These are phyloP conservation scores for Xiphophorus birchmanni DNA, from an alignment of 2,797 vertebrate genomes.

Conservation along the genomic window DNA sequence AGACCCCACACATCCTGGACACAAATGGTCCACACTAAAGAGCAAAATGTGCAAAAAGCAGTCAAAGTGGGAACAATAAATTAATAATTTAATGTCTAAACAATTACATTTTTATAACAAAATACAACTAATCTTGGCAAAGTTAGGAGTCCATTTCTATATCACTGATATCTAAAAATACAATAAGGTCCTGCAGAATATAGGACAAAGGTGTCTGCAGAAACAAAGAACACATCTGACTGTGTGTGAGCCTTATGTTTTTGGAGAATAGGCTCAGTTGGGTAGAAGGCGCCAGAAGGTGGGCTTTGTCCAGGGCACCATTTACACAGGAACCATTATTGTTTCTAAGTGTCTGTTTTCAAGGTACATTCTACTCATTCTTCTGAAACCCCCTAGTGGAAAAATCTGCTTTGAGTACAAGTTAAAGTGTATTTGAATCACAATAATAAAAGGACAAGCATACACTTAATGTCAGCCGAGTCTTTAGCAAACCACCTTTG, in stretches of 20 bases:
- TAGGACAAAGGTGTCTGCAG: neutral
- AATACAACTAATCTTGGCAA: neutral
- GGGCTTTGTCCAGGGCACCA: neutral
- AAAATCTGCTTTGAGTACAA: slow-evolving; percentile 10
- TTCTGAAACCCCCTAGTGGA: neutral
- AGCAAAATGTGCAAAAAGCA: no score
- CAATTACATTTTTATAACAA: neutral
- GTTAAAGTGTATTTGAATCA: slow-evolving; percentile 1
- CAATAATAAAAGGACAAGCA: slow-evolving; percentile 1
- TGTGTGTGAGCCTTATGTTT: neutral
- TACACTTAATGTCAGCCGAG: slow-evolving; percentile 10
- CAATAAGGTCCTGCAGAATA: neutral
- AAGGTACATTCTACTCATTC: neutral
- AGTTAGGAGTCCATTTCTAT: neutral
- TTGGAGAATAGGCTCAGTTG: neutral
- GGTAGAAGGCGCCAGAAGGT: neutral
- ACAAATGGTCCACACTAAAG: no score
- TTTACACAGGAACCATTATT: neutral
- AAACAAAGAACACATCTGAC: neutral
- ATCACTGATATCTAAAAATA: neutral
- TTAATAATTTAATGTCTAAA: neutral
- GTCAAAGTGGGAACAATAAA: neutral
- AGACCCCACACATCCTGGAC: no score
- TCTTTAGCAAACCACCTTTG: slow-evolving; percentile 28
- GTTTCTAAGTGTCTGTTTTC: neutral